Evolutionary conservation across 2,888 invertebrate species (phyloP).

Genomic region (Pyralis farinalis): DNA sequence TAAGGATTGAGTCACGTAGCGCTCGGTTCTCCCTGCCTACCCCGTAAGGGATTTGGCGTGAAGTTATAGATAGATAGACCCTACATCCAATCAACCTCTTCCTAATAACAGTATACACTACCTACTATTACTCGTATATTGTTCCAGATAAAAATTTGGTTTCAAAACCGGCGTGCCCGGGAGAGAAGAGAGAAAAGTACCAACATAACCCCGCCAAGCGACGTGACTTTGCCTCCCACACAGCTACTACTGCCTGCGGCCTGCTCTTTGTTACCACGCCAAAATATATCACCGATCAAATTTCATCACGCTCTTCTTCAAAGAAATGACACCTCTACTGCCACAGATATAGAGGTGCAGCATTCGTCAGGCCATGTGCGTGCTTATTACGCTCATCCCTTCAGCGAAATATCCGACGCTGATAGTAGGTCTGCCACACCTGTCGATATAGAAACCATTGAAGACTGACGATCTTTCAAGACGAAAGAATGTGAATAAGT

Average conservation of each 20-base stretch:
- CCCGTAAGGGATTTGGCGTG: no score
- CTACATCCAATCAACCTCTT: no score
- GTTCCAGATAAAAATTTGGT: conserved; percentile 86
- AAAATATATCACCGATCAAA: neutral
- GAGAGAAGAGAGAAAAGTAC: conserved; percentile 84
- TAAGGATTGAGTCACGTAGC: no score
- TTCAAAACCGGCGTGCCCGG: conserved; percentile 89
- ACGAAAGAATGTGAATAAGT: no score
- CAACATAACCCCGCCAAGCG: conserved; percentile 51
- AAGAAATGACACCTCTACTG: no score
- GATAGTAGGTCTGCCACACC: conserved; percentile 45
- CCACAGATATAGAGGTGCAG: neutral
- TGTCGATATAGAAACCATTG: conserved; percentile 57
- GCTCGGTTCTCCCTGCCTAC: no score
- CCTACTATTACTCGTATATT: no score
- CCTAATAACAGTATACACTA: no score
- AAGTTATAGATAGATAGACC: no score
- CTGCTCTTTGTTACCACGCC: conserved; percentile 8
- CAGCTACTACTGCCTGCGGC: conserved; percentile 10
- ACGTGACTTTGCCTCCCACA: conserved; percentile 55
- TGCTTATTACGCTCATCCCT: neutral
- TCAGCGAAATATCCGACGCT: conserved; percentile 24
- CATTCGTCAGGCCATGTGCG: neutral
- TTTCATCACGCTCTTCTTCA: no score
- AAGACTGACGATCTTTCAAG: conserved; percentile 24